Evolutionary conservation across 2,797 vertebrate genomes (phyloP).

Genomic region (Anomalospiza imberbis): DNA sequence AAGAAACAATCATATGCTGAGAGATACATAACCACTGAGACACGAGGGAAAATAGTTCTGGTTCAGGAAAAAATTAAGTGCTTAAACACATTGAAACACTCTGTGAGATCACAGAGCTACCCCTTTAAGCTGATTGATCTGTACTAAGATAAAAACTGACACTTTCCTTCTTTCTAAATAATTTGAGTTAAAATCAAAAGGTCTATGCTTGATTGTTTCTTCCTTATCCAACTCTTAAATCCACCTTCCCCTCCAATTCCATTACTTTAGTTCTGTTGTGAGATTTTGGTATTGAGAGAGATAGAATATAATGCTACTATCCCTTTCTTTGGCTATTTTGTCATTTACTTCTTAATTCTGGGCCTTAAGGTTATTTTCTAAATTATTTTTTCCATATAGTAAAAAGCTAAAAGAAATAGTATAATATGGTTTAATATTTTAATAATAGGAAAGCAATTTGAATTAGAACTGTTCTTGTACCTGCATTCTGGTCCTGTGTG

Average conservation of each 20-base stretch:
- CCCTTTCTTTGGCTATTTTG: not conserved
- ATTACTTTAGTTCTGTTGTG: not conserved
- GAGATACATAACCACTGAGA: not conserved
- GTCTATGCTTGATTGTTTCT: not conserved
- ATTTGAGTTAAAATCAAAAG: not conserved
- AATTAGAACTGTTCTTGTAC: not conserved
- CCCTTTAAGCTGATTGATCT: not conserved
- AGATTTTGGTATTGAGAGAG: not conserved
- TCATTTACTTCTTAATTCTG: not conserved
- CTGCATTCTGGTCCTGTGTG: not conserved
- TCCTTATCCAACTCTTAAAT: not conserved
- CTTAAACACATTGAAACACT: not conserved
- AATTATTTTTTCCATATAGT: not conserved
- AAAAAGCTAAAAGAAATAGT: not conserved
- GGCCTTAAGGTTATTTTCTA: not conserved
- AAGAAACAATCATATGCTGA: not conserved
- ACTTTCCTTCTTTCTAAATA: not conserved
- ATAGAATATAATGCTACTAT: not conserved
- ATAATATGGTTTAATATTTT: not conserved
- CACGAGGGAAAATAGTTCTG: not conserved
- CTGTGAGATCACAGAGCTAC: not conserved
- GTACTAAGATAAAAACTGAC: not conserved
- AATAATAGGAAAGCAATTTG: not conserved
- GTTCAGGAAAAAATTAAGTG: not conserved
- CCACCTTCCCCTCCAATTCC: accelerated